phyloP scores from a whole-genome alignment of 2,113 vertebrate species.

The Cromileptes altivelis region DNA sequence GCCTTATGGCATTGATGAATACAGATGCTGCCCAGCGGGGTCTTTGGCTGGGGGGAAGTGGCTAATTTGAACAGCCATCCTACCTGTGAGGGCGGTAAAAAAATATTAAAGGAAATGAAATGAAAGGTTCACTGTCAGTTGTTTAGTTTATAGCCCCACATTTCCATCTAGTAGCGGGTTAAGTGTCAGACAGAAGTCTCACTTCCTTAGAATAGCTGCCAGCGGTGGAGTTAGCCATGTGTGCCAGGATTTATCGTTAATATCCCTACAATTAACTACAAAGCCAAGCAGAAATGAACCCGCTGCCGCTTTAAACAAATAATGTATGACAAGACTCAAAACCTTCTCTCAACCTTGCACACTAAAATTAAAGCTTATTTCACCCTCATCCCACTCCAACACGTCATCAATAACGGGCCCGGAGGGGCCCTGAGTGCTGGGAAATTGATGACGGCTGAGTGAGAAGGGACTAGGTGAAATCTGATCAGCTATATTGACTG shows the following conservation, averaged over 20 bases:
- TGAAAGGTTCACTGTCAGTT: conserved; percentile 64
- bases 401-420: conserved; percentile 63
- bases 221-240: conserved; percentile 24
- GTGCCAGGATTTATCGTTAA: conserved; percentile 38
- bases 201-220: conserved; percentile 37
- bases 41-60: conserved; percentile 51
- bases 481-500: conserved; percentile 72
- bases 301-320: conserved; percentile 39
- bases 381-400: conserved; percentile 36
- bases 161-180: conserved; percentile 38
- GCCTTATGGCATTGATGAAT: conserved; percentile 77
- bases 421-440: conserved; percentile 38
- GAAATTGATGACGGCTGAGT: conserved; percentile 58
- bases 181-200: conserved; percentile 44
- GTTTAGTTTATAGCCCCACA: conserved; percentile 56
- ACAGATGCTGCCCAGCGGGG: conserved; percentile 59
- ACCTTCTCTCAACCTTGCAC: conserved; percentile 16
- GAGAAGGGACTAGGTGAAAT: conserved; percentile 59
- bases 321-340: conserved; percentile 23
- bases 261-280: conserved; percentile 29
- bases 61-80: conserved; percentile 67
- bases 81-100: conserved; percentile 63
- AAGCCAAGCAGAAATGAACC: conserved; percentile 16
- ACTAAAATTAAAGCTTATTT: conserved; percentile 43
- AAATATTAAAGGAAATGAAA: conserved; percentile 72